Base-by-base conservation (phyloP, 2,113 vertebrate genomes). In the Urocynchramus pylzowi region DNA sequence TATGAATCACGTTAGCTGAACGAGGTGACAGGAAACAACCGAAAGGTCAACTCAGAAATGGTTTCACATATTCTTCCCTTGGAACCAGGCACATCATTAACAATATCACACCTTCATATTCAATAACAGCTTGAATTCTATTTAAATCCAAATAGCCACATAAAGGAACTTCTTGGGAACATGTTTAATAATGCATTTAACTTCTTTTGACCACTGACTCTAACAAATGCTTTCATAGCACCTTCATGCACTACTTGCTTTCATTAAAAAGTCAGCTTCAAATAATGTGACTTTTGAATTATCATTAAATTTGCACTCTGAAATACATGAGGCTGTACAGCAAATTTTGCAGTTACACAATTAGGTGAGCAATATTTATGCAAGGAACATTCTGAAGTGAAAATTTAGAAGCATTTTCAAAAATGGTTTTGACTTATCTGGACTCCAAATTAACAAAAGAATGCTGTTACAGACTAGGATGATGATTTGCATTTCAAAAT, bases 1-100 rank as follows among this genome's bases (percentile, higher is more conserved):
- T 93, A 95, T 74, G 90, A 97, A 97, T 95, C 90, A 88, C 2
- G 13, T 82, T 79, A 71, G 88, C 76, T 83, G 84, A 93, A 96
- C 9, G 56, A 61, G 92, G 92, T 76, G 83, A 85, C 85, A 97
- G 94, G 94, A 90, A 97, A 92, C 84, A 87, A 96, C 74, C 13
- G 53, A 44, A 88, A 92, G 87, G 19, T 95, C 89, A 78, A 69
- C 74, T 85, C 82, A 47, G 77, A 94, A 91, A 39, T 84, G 12
- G 60, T 80, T 93, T 79, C 69, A 90, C 41, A 20, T 30, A 17
- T 52, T 94, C 53, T 63, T 47, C 56, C 49, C 67, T 91, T 87
- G 71, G 76, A 96, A 89, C 16, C 41, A 56, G 57, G 45, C 47
- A 35, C 44, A 63, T 17, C 35, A 64, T 85, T 83, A 91, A 95